These are phyloP conservation scores for Phrynocephalus vlangalii DNA, from an alignment of 2,797 vertebrate genomes.

Conservation along the genomic window DNA sequence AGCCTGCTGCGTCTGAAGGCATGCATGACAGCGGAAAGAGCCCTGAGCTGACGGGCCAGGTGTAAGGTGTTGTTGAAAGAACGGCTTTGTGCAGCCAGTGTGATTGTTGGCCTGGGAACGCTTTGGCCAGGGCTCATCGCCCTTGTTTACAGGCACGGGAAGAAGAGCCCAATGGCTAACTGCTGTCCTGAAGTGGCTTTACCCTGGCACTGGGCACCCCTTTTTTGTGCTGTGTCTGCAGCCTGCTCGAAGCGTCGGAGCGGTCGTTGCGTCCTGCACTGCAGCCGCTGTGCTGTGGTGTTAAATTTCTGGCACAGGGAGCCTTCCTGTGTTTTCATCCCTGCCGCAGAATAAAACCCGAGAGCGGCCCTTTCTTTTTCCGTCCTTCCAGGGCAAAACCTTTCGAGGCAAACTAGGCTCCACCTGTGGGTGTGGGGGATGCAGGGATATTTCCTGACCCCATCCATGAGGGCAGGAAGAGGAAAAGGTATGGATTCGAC, in stretches of 20 bases:
- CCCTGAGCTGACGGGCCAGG: constrained; percentile 25
- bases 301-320: neutral
- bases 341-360: neutral
- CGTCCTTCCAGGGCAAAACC: neutral
- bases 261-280: neutral
- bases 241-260: neutral
- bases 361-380: neutral
- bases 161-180: rapidly evolving
- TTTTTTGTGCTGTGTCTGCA: neutral
- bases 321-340: neutral
- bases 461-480: neutral
- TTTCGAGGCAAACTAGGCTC: neutral
- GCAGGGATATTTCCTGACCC: neutral
- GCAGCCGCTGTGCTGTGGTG: neutral
- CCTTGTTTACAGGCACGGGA: rapidly evolving
- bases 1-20: neutral
- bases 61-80: neutral
- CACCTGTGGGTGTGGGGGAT: constrained; percentile 3
- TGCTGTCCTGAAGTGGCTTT: rapidly evolving
- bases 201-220: neutral
- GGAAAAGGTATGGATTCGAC: neutral
- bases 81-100: constrained; percentile 3
- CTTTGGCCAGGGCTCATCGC: neutral
- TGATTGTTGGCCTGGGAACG: neutral
- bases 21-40: constrained; percentile 27